A percentile compares a stretch with the other conserved stretches of the same genome.
These are phyloP conservation scores for Tapirus indicus DNA, from an alignment of 2,797 vertebrate species.

Conservation along the genomic window DNA sequence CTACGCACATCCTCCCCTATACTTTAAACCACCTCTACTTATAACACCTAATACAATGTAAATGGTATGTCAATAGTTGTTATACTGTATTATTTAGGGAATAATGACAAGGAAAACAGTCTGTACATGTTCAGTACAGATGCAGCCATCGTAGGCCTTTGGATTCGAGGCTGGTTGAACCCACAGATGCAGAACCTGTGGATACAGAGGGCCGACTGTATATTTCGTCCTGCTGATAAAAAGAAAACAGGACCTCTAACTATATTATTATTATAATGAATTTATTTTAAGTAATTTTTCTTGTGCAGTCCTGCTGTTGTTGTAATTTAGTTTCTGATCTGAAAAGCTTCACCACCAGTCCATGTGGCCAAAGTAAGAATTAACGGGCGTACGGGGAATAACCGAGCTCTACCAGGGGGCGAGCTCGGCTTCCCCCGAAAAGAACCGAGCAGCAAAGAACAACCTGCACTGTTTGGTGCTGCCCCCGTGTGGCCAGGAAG, in stretches of 20 bases:
- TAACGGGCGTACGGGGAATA: background rate
- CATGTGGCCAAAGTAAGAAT: background rate
- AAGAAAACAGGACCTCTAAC: background rate
- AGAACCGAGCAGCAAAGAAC: background rate
- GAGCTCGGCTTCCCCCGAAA: rapidly evolving
- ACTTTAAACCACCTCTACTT: too few relatives aligned
- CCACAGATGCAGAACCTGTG: too few relatives aligned
- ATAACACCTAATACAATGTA: too few relatives aligned
- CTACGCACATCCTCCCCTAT: too few relatives aligned
- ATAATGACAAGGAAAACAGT: too few relatives aligned
- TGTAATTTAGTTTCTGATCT: background rate
- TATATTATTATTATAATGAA: background rate
- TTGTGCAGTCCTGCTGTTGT: background rate
- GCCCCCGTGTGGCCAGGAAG: conserved; percentile 55
- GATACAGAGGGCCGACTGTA: background rate
- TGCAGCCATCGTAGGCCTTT: too few relatives aligned
- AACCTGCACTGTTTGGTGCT: background rate
- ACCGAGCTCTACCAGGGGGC: rapidly evolving
- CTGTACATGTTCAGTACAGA: too few relatives aligned
- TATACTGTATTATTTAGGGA: too few relatives aligned
- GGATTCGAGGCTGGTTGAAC: too few relatives aligned
- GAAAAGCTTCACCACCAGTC: background rate
- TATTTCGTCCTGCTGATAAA: background rate
- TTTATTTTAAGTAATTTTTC: conserved; percentile 26
- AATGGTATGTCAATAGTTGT: too few relatives aligned